Percentiles rank a stretch among this genome's conserved stretches.
phyloP scores from a whole-genome alignment of 2,113 vertebrate species.

The Ovibos moschatus region DNA sequence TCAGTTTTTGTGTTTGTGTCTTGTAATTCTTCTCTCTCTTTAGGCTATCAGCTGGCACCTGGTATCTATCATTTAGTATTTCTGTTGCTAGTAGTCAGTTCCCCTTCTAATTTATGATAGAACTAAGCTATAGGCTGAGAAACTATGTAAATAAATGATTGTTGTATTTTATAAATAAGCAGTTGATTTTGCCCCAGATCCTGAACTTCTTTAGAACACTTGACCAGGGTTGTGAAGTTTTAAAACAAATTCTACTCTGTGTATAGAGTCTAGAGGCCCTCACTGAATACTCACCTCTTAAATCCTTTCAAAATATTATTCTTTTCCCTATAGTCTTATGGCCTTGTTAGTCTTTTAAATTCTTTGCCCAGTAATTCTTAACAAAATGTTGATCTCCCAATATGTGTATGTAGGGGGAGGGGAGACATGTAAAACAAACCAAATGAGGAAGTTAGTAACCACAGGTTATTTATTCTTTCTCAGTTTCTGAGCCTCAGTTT shows the following conservation, averaged over 20 bases:
- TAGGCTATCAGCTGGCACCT: not conserved
- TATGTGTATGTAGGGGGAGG: not conserved
- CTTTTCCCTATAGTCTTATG: not conserved
- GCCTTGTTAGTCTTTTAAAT: not conserved
- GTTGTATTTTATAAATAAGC: slow-evolving; percentile 23
- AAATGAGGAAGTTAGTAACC: not conserved
- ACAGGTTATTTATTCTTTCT: not conserved
- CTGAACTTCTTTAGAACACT: not conserved
- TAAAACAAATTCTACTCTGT: not conserved
- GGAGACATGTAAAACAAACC: not conserved
- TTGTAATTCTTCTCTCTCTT: not conserved
- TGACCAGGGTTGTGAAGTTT: not conserved
- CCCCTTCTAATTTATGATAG: not conserved
- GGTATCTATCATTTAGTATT: not conserved
- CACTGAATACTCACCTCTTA: not conserved
- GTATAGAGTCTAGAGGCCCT: not conserved
- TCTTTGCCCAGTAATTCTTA: not conserved
- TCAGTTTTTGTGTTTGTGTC: not conserved
- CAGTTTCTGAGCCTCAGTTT: slow-evolving; percentile 28
- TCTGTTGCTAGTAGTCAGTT: not conserved
- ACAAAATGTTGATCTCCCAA: not conserved
- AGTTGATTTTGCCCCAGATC: not conserved
- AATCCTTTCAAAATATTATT: slow-evolving; percentile 1
- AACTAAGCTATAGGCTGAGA: not conserved
- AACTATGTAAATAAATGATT: not conserved